Evolutionary conservation across 2,888 invertebrate species (phyloP), one percentile per base, ranked within the genome.

Genomic region (Eristalis intricaria): DNA sequence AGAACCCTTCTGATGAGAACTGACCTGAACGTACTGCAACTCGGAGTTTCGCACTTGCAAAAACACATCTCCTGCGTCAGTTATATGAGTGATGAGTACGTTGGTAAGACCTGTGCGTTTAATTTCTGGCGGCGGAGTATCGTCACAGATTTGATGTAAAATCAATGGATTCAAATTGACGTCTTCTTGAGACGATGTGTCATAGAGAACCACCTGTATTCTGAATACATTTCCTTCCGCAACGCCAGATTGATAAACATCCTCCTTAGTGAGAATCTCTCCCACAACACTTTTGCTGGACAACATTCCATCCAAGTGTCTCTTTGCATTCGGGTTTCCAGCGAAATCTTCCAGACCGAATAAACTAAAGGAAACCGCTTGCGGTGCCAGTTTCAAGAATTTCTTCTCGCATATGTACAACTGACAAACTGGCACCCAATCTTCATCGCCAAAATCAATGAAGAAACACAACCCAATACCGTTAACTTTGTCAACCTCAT

Each of bases 381-480:
- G 97, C 0, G 96, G 95, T 19, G 96, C 95, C 26, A 96, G 92
- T 70, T 92, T 92, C 13, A 95, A 94, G 90, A 96, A 97, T 84
- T 95, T 94, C 0, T 95, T 94, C 82, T 95, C 95, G 69, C 96
- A 94, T 32, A 94, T 94, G 89, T 94, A 95, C 32, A 97, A 93
- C 82, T 94, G 93, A 32, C 93, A 91, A 13, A 94, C 92, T 4
- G 93, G 89, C 29, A 96, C 94, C 19, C 92, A 91, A 65, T 95
- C 95, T 85, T 95, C 95, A 89, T 96, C 96, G 0, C 97, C 97
- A 89, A 95, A 95, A 92, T 97, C 97, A 11, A 97, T 95, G 86
- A 96, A 95, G 89, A 96, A 96, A 73, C 96, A 96, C 11, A 93
- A 91, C 26, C 92, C 92, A 4, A 90, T 90, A 1, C 94, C 94